Conservation (phyloP, 2,888 invertebrate species). For the Chymomyza fuscimana region DNA sequence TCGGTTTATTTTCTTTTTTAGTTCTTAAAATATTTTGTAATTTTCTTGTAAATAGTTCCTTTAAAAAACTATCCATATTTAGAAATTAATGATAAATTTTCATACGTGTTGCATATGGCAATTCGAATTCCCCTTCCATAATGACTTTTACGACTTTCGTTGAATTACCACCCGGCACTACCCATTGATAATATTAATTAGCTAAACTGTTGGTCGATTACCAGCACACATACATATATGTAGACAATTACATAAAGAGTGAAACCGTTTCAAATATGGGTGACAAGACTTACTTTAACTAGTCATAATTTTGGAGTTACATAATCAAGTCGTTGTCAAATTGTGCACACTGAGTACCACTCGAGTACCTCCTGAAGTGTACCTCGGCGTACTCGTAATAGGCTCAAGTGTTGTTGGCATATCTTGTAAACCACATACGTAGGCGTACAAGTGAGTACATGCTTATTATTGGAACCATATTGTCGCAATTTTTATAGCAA, state of each 20-base stretch:
- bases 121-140: too few species aligned
- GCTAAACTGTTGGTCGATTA: neutral
- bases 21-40: too few species aligned
- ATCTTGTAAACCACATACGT: neutral
- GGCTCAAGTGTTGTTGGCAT: neutral
- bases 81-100: too few species aligned
- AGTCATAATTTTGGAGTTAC: neutral
- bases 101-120: too few species aligned
- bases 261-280: neutral
- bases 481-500: neutral
- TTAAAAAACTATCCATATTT: too few species aligned
- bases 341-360: conserved; percentile 28
- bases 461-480: conserved; percentile 4
- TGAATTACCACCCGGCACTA: too few species aligned
- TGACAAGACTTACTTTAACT: neutral
- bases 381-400: conserved; percentile 9
- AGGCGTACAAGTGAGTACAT: neutral
- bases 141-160: too few species aligned
- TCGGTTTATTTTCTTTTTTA: too few species aligned
- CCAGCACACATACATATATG: neutral
- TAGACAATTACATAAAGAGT: neutral
- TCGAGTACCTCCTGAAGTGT: conserved; percentile 12
- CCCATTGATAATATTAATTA: neutral
- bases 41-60: too few species aligned
- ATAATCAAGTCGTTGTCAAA: neutral